Conservation (phyloP, 2,797 vertebrate species). For the Myotis myotis region DNA sequence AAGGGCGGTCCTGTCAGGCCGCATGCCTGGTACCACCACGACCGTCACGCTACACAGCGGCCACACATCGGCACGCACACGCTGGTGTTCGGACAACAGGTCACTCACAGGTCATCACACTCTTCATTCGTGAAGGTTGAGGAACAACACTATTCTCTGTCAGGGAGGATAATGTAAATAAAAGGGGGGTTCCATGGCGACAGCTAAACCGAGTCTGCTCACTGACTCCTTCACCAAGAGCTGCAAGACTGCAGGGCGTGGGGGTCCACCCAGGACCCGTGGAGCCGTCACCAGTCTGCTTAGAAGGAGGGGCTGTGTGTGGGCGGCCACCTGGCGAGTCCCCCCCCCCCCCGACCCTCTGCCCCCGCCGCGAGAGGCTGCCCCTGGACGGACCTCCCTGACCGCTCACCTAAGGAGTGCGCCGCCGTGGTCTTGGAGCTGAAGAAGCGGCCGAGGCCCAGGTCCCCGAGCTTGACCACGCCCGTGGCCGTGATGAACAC, state of each 20-base stretch:
- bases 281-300: too few relatives aligned
- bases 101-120: too few relatives aligned
- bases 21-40: too few relatives aligned
- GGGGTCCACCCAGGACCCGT: too few relatives aligned
- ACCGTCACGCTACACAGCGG: too few relatives aligned
- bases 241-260: background rate
- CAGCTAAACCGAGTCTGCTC: constrained; percentile 55
- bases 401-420: constrained; percentile 94
- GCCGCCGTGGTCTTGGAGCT: constrained; percentile 98
- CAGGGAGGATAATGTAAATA: constrained; percentile 24
- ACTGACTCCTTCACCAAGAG: constrained; percentile 56
- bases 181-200: constrained; percentile 53
- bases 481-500: constrained; percentile 99
- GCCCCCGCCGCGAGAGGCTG: too few relatives aligned
- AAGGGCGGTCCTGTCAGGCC: too few relatives aligned
- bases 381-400: too few relatives aligned
- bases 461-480: constrained; percentile 97
- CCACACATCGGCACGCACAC: too few relatives aligned
- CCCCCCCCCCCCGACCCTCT: background rate
- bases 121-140: too few relatives aligned
- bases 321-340: background rate
- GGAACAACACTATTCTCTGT: background rate
- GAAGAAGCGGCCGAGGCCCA: constrained; percentile 97
- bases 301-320: too few relatives aligned
- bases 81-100: too few relatives aligned